These are phyloP conservation scores for Monochamus saltuarius DNA, from an alignment of 1,140 invertebrate species.

Conservation along the genomic window DNA sequence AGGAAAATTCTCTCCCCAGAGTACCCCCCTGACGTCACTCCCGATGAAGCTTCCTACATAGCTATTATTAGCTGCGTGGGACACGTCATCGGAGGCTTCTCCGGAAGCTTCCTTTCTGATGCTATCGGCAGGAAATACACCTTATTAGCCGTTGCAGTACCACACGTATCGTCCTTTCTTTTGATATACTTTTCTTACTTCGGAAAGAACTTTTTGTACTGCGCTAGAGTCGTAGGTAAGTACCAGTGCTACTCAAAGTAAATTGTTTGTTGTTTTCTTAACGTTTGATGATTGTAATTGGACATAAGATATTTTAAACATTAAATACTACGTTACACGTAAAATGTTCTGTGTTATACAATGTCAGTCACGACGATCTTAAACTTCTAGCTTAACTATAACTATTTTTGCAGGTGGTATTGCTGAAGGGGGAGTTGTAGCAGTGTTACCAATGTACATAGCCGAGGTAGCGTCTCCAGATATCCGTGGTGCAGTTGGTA, in stretches of 20 bases:
- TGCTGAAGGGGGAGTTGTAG: no score
- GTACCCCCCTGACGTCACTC: conserved; percentile 30
- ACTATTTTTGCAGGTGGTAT: no score
- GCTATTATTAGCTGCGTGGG: conserved; percentile 25
- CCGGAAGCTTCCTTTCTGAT: neutral
- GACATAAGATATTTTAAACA: no score
- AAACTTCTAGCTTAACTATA: no score
- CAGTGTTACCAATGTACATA: conserved; percentile 59
- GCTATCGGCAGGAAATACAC: neutral
- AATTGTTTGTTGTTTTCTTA: no score
- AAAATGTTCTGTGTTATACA: no score
- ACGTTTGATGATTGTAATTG: no score
- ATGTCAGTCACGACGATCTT: no score
- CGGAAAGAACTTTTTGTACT: neutral
- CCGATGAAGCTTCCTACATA: conserved; percentile 41
- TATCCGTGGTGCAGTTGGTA: conserved; percentile 59
- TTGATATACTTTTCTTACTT: neutral
- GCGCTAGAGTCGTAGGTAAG: no score
- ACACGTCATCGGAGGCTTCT: no score
- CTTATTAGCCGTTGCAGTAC: neutral
- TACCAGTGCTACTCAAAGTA: no score
- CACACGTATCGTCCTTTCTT: neutral
- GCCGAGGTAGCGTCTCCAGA: conserved; percentile 66
- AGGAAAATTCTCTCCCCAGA: conserved; percentile 47
- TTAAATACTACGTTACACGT: no score